Evolutionary conservation across 2,888 invertebrate genomes (phyloP).

Genomic region (Heliconius aoede): DNA sequence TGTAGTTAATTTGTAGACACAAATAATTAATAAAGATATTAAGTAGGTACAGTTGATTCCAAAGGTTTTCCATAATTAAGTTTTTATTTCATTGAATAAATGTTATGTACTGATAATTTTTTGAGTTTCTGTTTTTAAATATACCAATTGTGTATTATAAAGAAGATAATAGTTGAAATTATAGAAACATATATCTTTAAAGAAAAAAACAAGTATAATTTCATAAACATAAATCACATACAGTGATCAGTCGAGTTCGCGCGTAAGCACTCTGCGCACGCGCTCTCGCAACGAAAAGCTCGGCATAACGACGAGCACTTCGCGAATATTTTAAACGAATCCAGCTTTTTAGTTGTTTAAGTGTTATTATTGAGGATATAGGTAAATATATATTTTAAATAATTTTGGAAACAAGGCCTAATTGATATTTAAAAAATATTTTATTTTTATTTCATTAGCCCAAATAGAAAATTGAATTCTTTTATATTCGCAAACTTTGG

Average conservation of each 20-base stretch:
- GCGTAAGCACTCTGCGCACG: constrained; percentile 72
- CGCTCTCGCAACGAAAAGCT: constrained; percentile 55
- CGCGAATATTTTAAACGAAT: constrained; percentile 50
- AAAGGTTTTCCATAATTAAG: too few species aligned
- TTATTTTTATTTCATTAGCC: too few species aligned
- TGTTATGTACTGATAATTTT: too few species aligned
- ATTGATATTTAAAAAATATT: neutral
- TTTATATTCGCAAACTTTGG: neutral
- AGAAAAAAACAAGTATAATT: neutral
- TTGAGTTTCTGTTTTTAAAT: too few species aligned
- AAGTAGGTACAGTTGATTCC: too few species aligned
- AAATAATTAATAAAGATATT: too few species aligned
- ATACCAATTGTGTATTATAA: neutral
- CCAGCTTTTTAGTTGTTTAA: constrained; percentile 13
- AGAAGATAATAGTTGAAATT: neutral
- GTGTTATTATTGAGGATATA: constrained; percentile 9
- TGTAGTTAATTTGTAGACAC: too few species aligned
- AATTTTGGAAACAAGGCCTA: neutral
- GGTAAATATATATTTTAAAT: constrained; percentile 10
- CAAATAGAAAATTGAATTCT: neutral
- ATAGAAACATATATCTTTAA: neutral
- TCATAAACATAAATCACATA: neutral
- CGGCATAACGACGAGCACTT: constrained; percentile 40
- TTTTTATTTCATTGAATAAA: too few species aligned
- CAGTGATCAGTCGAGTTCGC: constrained; percentile 68